These are phyloP conservation scores for Pararge aegeria DNA, from an alignment of 1,140 invertebrate species.

Conservation along the genomic window DNA sequence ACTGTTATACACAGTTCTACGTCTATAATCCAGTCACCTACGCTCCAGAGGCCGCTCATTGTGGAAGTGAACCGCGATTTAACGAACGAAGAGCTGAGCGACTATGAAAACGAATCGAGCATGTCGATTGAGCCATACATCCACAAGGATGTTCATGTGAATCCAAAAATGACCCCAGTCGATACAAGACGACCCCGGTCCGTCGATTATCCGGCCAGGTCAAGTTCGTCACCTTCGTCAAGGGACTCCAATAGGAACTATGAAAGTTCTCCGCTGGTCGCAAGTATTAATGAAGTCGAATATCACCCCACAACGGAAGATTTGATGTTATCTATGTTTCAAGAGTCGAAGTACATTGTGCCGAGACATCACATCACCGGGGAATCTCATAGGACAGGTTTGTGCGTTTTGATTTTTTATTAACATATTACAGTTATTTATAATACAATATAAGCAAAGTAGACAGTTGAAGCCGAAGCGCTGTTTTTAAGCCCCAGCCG, in stretches of 20 bases:
- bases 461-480: too few species aligned
- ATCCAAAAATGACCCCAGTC: slow-evolving; percentile 77
- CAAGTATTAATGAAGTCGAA: slow-evolving; percentile 72
- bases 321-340: slow-evolving; percentile 71
- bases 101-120: slow-evolving; percentile 59
- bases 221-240: slow-evolving; percentile 35
- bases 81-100: slow-evolving; percentile 57
- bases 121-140: slow-evolving; percentile 58
- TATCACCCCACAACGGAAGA: slow-evolving; percentile 73
- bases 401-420: slow-evolving; percentile 16
- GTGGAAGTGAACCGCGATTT: slow-evolving; percentile 61
- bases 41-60: slow-evolving; percentile 57
- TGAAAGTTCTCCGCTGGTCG: slow-evolving; percentile 66
- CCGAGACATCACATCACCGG: slow-evolving; percentile 61
- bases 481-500: too few species aligned
- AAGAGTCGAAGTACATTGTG: slow-evolving; percentile 71
- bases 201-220: slow-evolving; percentile 54
- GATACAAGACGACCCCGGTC: slow-evolving; percentile 61
- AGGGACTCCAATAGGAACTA: slow-evolving; percentile 61
- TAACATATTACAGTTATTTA: neutral
- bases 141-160: slow-evolving; percentile 77
- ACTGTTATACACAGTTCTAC: slow-evolving; percentile 57
- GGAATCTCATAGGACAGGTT: slow-evolving; percentile 70
- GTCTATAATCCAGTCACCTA: slow-evolving; percentile 57
- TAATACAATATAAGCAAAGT: neutral